These are phyloP conservation scores for Amphiprion percula DNA, from an alignment of 2,113 vertebrate species.

Conservation along the genomic window DNA sequence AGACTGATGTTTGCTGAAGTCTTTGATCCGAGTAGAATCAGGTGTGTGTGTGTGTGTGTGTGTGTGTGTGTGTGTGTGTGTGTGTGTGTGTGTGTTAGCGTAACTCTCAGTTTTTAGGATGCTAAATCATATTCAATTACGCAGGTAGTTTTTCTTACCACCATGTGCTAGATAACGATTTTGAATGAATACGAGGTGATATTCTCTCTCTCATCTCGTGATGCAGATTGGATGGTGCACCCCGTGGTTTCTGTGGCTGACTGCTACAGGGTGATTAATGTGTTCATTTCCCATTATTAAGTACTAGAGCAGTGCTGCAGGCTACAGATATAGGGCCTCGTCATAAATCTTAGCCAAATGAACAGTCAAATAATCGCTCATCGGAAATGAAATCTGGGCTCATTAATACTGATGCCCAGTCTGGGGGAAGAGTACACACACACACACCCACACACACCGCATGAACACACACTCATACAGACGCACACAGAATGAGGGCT, in stretches of 20 bases:
- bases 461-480: constrained; percentile 50
- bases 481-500: constrained; percentile 47
- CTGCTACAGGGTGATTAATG: constrained; percentile 98
- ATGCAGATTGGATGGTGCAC: constrained; percentile 73
- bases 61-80: too few species aligned
- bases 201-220: constrained; percentile 43
- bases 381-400: constrained; percentile 99
- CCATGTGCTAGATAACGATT: constrained; percentile 62
- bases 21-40: too few species aligned
- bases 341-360: constrained; percentile 98
- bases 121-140: constrained; percentile 66
- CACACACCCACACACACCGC: constrained; percentile 21
- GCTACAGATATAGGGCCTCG: constrained; percentile 95
- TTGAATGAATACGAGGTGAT: constrained; percentile 55
- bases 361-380: constrained; percentile 98
- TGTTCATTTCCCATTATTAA: constrained; percentile 99
- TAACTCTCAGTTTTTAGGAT: constrained; percentile 26
- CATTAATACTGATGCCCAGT: constrained; percentile 94
- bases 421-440: constrained; percentile 48
- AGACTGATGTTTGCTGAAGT: not conserved
- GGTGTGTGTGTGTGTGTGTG: too few species aligned
- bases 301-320: constrained; percentile 96
- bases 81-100: not conserved
- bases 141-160: constrained; percentile 58
- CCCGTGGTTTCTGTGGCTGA: constrained; percentile 90